Conservation (phyloP, 92 coral and sea anemone genomes). For the Parazoanthus swiftii region DNA sequence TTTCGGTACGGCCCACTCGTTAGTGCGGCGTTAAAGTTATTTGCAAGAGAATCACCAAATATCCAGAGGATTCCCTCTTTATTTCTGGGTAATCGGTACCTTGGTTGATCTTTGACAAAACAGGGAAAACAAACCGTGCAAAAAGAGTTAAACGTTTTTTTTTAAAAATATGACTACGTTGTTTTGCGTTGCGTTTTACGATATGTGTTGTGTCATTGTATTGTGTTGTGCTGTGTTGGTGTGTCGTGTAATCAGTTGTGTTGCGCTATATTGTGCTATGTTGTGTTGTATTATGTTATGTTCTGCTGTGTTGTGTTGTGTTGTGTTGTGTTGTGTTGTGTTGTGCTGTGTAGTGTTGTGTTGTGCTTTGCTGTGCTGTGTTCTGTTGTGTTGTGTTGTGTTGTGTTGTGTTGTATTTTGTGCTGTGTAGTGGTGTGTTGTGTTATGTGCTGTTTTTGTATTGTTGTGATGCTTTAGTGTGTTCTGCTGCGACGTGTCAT, state of each 20-base stretch:
- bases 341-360: not conserved
- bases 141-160: not conserved
- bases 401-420: not conserved
- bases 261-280: too few species aligned
- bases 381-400: not conserved
- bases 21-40: slow-evolving; percentile 56
- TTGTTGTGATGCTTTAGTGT: too few species aligned
- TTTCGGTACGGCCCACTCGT: slow-evolving; percentile 61
- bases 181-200: too few species aligned
- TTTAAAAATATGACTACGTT: too few species aligned
- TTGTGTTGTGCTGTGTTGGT: too few species aligned
- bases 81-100: slow-evolving; percentile 34
- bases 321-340: not conserved
- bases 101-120: slow-evolving; percentile 9
- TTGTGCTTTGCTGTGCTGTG: not conserved
- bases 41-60: slow-evolving; percentile 87
- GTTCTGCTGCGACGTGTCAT: not conserved
- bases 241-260: not conserved
- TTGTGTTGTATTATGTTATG: not conserved
- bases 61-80: slow-evolving; percentile 64
- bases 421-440: not conserved
- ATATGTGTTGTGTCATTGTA: too few species aligned
- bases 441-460: not conserved
- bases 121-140: not conserved
- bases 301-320: not conserved